A percentile compares a stretch with the other conserved stretches of the same genome.
Evolutionary conservation across 2,797 vertebrate genomes (phyloP).

Genomic region (Hyperoplus lanceolatus): DNA sequence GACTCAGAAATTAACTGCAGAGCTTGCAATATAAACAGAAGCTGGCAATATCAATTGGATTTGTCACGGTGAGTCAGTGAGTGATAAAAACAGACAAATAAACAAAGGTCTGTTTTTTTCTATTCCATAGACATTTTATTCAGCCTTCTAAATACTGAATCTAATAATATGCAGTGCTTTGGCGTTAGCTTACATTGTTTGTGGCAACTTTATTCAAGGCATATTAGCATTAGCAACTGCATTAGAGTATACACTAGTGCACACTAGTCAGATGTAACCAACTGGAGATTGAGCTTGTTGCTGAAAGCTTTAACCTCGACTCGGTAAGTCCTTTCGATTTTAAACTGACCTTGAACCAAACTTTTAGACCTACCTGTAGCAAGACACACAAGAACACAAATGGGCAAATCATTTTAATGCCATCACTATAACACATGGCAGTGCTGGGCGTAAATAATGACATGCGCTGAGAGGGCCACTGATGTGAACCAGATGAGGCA

Average conservation of each 20-base stretch:
- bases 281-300: conserved; percentile 2
- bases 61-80: conserved; percentile 7
- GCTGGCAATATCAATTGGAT: neutral
- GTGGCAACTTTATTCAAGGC: neutral
- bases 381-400: conserved; percentile 45
- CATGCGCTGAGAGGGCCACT: conserved; percentile 64
- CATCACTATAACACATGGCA: conserved; percentile 64
- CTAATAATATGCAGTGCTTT: neutral
- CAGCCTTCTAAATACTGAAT: neutral
- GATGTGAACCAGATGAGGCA: conserved; percentile 83
- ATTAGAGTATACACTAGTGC: neutral
- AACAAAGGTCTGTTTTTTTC: neutral
- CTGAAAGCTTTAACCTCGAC: neutral
- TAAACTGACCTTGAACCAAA: conserved; percentile 13
- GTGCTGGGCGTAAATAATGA: conserved; percentile 71
- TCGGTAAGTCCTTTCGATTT: conserved; percentile 13
- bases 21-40: neutral
- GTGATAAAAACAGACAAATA: neutral
- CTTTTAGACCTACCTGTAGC: conserved; percentile 58
- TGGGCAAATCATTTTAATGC: conserved; percentile 63
- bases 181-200: neutral
- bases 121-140: neutral
- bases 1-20: neutral
- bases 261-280: neutral
- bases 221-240: neutral